Base-by-base conservation (phyloP, 2,888 invertebrate genomes). In the Carcina quercana region DNA sequence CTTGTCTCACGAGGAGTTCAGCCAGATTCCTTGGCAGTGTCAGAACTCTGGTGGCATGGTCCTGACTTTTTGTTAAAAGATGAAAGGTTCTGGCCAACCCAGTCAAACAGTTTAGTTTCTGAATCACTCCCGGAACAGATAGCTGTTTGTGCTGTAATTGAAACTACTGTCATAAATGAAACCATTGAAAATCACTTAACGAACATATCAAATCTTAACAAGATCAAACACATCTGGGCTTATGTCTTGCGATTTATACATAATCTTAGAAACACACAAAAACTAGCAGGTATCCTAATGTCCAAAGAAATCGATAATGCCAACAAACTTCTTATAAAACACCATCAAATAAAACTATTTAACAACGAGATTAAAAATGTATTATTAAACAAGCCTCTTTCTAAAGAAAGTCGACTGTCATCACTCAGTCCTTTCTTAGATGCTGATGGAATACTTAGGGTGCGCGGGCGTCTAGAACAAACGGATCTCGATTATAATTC, bases 381-480 rank as follows among this genome's bases (percentile, higher is more conserved):
- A 12, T 3, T 36, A 17, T 28, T 34, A 3, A 38, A 40, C 3
- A 13, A 42, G 13, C 1, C 1, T 5, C 21, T 43, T 5, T 34
- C 34, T 17, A 22, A 15, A 2, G 43, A 40, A 14, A 45, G 33
- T 25, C 4, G 26, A 3, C 10, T 47, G 1, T 7, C 34, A 13
- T 45, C 42, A 28, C 44, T 49, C 19, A 50, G 42, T 28, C 35
- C 37, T 1, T 51, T 40, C 25, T 2, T 50, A n/a, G 47, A 50
- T 19, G 14, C 31, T 1, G 22, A 46, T 15, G 35, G 38, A 1
- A 15, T 51, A 5, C 42, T 50, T 25, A 38, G 50, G 3, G 50
- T 53, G 3, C 53, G 48, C 11, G 56, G 51, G 12, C 41, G 50
- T n/a, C 20, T 56, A 1, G 12, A 13, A 2, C 45, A 46, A 27